phyloP scores from a whole-genome alignment of 2,888 invertebrate genomes.

The Lottia scabra region DNA sequence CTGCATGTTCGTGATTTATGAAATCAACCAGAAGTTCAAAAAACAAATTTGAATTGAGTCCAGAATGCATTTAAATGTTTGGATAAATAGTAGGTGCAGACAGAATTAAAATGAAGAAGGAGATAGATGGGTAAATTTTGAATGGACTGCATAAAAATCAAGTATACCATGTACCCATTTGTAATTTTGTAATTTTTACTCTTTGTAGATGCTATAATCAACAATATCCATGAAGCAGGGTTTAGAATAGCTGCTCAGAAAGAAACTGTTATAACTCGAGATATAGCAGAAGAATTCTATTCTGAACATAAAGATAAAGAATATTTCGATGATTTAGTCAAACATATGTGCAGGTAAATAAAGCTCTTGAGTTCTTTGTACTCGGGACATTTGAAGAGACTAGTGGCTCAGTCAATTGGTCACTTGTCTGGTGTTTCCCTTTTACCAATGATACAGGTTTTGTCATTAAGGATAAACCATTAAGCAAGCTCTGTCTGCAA shows the following conservation, averaged over 20 bases:
- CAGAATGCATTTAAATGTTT: too few relatives aligned
- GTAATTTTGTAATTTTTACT: not conserved
- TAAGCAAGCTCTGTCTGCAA: too few relatives aligned
- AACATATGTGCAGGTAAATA: slow-evolving; percentile 64
- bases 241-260: slow-evolving; percentile 67
- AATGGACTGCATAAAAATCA: too few relatives aligned
- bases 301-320: slow-evolving; percentile 58
- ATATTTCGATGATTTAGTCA: slow-evolving; percentile 63
- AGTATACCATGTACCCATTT: too few relatives aligned
- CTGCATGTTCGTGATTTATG: too few relatives aligned
- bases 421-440: not conserved
- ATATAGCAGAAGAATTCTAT: slow-evolving; percentile 65
- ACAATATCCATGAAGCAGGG: slow-evolving; percentile 66
- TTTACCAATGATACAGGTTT: too few relatives aligned
- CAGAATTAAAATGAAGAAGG: too few relatives aligned
- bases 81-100: too few relatives aligned
- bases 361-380: not conserved
- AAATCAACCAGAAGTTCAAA: too few relatives aligned
- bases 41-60: too few relatives aligned
- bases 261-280: slow-evolving; percentile 60
- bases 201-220: slow-evolving; percentile 65
- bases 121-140: too few relatives aligned
- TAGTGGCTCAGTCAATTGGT: not conserved
- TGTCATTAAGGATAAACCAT: too few relatives aligned
- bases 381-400: not conserved